Evolutionary conservation across 1,140 invertebrate species (phyloP).

Genomic region (Bombus huntii): DNA sequence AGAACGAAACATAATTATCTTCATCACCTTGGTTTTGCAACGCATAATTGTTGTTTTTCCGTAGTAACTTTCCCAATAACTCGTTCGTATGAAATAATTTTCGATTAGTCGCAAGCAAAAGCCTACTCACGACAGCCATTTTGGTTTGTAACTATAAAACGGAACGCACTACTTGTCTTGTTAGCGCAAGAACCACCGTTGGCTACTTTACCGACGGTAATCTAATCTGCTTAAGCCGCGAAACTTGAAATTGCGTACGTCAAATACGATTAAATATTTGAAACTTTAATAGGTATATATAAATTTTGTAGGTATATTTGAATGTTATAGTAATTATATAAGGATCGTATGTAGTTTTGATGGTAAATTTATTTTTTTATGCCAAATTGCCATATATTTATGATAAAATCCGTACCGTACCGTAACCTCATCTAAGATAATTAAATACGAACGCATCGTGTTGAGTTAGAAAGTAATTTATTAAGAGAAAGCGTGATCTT

Average conservation of each 20-base stretch:
- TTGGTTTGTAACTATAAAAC: conserved; percentile 39
- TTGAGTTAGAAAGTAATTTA: background rate
- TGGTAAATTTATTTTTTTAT: no score
- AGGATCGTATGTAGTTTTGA: no score
- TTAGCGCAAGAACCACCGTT: no score
- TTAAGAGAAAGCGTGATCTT: background rate
- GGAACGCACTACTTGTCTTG: background rate
- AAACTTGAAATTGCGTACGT: background rate
- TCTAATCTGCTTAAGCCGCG: background rate
- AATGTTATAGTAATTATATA: background rate
- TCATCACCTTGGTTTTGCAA: background rate
- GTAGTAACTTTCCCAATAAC: conserved; percentile 44
- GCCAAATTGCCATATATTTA: no score
- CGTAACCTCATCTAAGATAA: background rate
- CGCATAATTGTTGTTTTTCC: conserved; percentile 55
- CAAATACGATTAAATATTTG: background rate
- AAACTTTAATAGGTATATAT: no score
- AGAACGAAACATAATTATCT: background rate
- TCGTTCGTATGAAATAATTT: conserved; percentile 54
- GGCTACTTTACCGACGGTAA: background rate
- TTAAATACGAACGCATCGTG: background rate
- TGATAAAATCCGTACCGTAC: no score
- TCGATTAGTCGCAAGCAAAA: conserved; percentile 56
- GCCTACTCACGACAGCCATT: conserved; percentile 70
- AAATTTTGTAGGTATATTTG: background rate